Evolutionary conservation across 1,140 invertebrate species (phyloP), one percentile per base, ranked within the genome.

Genomic region (Argopecten irradians): DNA sequence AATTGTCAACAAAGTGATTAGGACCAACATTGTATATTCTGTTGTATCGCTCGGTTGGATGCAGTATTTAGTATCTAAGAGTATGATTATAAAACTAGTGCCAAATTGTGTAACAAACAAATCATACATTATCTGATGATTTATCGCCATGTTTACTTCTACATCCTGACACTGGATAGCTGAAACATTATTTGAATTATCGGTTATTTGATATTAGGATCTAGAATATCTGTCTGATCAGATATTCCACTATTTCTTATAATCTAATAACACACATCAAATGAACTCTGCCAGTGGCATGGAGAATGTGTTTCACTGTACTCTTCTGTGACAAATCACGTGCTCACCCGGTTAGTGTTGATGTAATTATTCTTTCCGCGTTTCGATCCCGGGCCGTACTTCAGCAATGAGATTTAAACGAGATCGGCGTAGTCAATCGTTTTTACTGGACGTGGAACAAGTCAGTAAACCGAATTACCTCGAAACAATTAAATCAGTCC

Each of bases 401-500:
- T 28, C 55, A 71, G n/a, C 55, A 71, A 71, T 71, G 55, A 71
- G n/a, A 28, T 71, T 71, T 71, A 71, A 71, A 71, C n/a, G 55
- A 71, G 55, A 28, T 71, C 55, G 22, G 8, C 28, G 55, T 71
- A 71, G 55, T 71, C 22, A 71, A 71, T 71, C 55, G 55, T 71
- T 71, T 71, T n/a, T n/a, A 71, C 55, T 5, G 55, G n/a, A 71
- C n/a, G 5, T 28, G 55, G 55, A 71, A 71, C 55, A 71, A n/a
- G 55, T 71, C 55, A n/a, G 55, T 28, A 55, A 71, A 71, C 55
- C 55, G 16, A 71, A 71, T 71, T 71, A 71, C 55, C 0, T n/a
- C 55, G 55, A 5, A 71, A 71, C 55, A 71, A 71, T 71, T 71
- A 28, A 71, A 71, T 71, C n/a, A 71, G n/a, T 71, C 55, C 55